phyloP scores from a whole-genome alignment of 1,140 invertebrate species.

The Drosophila nebulosa region DNA sequence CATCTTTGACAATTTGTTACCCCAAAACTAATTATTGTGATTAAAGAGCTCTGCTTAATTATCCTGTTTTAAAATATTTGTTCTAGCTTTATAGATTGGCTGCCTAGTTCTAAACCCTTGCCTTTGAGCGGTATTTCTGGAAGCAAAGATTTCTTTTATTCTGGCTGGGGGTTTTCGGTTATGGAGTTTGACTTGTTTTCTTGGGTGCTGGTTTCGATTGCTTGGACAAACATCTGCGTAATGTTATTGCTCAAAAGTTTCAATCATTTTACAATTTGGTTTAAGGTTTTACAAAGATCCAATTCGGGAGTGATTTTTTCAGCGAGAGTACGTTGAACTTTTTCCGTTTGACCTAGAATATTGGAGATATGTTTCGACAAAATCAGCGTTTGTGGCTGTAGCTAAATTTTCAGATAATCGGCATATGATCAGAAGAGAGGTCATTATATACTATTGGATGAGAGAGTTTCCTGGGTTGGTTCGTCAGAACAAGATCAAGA shows the following conservation, averaged over 20 bases:
- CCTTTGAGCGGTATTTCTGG: background rate
- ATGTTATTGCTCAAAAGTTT: no score
- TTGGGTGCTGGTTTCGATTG: no score
- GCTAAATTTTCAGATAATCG: slow-evolving; percentile 6
- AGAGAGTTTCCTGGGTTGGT: background rate
- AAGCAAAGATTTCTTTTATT: no score
- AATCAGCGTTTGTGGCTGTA: background rate
- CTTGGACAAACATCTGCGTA: no score
- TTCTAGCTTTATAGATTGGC: slow-evolving; percentile 11
- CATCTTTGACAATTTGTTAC: slow-evolving; percentile 1
- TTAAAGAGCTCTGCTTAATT: background rate
- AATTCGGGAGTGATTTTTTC: background rate
- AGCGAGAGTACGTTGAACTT: background rate
- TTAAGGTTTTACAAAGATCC: background rate
- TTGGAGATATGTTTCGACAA: background rate
- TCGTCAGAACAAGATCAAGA: slow-evolving; percentile 5
- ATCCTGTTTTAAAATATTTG: background rate
- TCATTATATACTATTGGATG: background rate
- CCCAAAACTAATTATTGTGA: background rate
- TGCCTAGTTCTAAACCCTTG: slow-evolving; percentile 7
- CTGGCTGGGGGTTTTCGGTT: no score
- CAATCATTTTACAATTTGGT: background rate
- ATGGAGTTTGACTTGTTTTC: no score
- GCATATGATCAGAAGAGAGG: slow-evolving; percentile 12
- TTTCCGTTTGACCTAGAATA: slow-evolving; percentile 6